Base-by-base conservation (phyloP, 2,888 invertebrate genomes). In the Acheta domesticus region DNA sequence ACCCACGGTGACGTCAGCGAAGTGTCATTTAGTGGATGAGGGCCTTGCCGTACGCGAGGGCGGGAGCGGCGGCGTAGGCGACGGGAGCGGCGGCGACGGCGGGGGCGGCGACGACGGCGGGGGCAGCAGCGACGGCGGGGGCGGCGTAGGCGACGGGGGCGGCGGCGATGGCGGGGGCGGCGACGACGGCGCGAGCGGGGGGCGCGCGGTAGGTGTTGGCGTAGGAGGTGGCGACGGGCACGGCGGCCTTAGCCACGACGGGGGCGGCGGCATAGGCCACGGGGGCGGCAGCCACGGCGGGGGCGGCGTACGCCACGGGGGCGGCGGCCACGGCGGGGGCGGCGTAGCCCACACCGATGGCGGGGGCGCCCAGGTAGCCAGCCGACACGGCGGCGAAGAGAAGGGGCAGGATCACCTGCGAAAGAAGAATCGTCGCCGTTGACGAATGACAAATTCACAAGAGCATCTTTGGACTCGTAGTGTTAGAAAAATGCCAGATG, bases 141-240 rank as follows among this genome's bases (percentile, higher is more conserved):
- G 74, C 21, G 62, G 48, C n/a, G n/a, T n/a, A n/a, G 19, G 74
- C 36, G 74, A 86, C 85, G 49, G 50, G 83, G 2, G 89, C 86
- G 50, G 88, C 89, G 79, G 36, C 83, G n/a, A n/a, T n/a, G n/a
- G 84, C 81, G 78, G 84, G 73, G 23, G 77, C 49, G 77, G 77
- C 50, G 19, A 48, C 49, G 20, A 76, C 74, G 50, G 80, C 75
- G 11, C 77, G 50, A 1, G 83, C 81, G 75, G 75, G 74, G 16
- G 77, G 48, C 48, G 84, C 83, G 48, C 80, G 20, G 23, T 48
- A n/a, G 77, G 77, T 49, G 49, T 48, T 23, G 20, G 77, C 77
- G 36, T 49, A 49, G 20, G 74, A n/a, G 74, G 78, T 49, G 19
- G 74, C 48, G 74, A 86, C 85, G 49, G 50, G 83, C 2, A 89